Evolutionary conservation across 2,888 invertebrate genomes (phyloP), one percentile per base, ranked within the genome.

Genomic region (Platypus cylindrus): DNA sequence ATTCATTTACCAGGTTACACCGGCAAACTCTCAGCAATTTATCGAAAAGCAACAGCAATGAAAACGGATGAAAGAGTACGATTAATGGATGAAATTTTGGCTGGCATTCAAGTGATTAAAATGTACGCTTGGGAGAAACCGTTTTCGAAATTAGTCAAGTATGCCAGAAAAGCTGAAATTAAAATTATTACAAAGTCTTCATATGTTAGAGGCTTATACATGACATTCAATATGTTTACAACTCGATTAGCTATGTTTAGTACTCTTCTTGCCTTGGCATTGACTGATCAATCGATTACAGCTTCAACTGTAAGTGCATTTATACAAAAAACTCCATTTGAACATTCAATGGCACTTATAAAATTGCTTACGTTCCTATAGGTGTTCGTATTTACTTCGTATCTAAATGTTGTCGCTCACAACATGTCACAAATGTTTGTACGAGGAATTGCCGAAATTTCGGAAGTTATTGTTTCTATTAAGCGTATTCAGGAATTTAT

Each of bases 61-160:
- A 71, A 80, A 56, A 91, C 93, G 0, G 94, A 95, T 60, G 79
- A 82, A 49, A 70, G 95, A 41, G 84, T 95, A 26, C 74, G 87
- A 32, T 69, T 93, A 30, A 94, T 95, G 90, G 89, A 84, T 56
- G 94, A 95, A 69, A 78, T 95, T 48, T 81, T 95, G 43, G 74
- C 74, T 38, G 94, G 91, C 30, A 90, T 97, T 64, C 80, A 89
- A 65, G 86, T 86, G 43, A 74, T 78, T 44, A 78, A 80, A 58
- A 73, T 76, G 75, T 81, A 75, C 51, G 72, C 74, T 3, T 82
- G 81, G 71, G 82, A 82, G 51, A 71, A 68, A 38, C 75, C 78
- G 0, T 81, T 81, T 50, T 70, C 72, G 13, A 65, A 70, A 14
- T 51, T 78, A 15, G 67, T 80, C 4, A 66, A 64, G 29, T 53